phyloP scores from a whole-genome alignment of 2,797 vertebrate genomes.

The Heteromormyrus szaboi region DNA sequence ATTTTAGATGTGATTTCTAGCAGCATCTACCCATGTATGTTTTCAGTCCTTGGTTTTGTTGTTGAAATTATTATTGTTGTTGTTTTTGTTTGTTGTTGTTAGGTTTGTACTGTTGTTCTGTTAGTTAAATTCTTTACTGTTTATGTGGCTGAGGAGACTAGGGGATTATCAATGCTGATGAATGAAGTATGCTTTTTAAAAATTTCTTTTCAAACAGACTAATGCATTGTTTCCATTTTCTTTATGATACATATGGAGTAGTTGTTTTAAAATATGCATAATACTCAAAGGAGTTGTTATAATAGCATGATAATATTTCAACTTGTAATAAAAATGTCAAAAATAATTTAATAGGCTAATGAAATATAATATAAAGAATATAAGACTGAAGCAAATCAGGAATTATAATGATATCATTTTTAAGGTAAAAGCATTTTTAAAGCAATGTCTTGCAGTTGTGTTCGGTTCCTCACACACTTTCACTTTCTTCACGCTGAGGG shows the following conservation, averaged over 20 bases:
- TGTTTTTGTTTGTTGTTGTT: not conserved
- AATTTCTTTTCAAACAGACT: conserved; percentile 14
- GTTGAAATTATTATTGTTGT: not conserved
- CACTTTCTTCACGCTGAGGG: not conserved
- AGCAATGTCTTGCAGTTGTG: not conserved
- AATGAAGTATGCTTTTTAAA: not conserved
- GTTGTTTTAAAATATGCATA: not conserved
- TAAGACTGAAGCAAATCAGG: not conserved
- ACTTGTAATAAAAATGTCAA: not conserved
- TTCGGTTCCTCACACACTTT: not conserved
- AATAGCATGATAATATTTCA: not conserved
- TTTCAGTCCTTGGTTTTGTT: not conserved
- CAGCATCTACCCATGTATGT: not conserved
- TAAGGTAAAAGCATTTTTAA: not conserved
- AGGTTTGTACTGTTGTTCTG: not conserved
- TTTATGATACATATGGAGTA: not conserved
- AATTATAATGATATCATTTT: not conserved
- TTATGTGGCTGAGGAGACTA: not conserved
- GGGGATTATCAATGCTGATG: conserved; percentile 12
- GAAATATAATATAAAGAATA: not conserved
- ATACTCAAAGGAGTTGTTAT: not conserved
- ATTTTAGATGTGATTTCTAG: not conserved
- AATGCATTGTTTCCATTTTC: not conserved
- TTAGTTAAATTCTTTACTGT: not conserved
- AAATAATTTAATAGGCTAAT: conserved; percentile 8